A percentile compares a stretch with the other conserved stretches of the same genome.
phyloP scores from a whole-genome alignment of 2,797 vertebrate genomes.

The Fratercula arctica region DNA sequence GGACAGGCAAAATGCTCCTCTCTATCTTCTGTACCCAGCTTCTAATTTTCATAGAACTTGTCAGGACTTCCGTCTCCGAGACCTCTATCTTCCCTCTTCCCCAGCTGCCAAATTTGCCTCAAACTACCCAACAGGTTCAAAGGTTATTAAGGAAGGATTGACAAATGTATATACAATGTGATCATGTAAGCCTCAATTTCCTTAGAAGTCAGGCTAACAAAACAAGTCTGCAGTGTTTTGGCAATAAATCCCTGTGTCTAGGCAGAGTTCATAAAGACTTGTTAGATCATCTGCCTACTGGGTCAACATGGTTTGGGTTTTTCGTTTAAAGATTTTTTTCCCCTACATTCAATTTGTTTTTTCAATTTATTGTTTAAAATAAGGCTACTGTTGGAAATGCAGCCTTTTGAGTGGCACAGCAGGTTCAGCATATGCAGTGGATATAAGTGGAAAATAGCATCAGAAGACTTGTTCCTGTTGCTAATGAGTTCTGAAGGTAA shows the following conservation, averaged over 20 bases:
- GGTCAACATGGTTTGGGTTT: not conserved
- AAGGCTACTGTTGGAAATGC: not conserved
- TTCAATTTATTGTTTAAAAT: not conserved
- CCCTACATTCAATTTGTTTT: not conserved
- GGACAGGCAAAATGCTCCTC: not conserved
- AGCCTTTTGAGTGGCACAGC: not conserved
- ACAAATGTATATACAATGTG: not conserved
- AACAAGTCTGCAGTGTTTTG: not conserved
- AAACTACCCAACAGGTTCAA: not conserved
- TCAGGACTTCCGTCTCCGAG: not conserved
- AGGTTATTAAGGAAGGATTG: not conserved
- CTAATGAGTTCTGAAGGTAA: slow-evolving; percentile 54
- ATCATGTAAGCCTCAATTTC: not conserved
- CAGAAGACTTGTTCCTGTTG: slow-evolving; percentile 49
- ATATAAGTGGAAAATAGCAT: slow-evolving; percentile 50
- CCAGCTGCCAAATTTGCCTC: not conserved
- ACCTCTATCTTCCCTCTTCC: not conserved
- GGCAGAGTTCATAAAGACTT: not conserved
- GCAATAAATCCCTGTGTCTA: not conserved
- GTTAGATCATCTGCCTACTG: not conserved
- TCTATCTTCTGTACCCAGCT: not conserved
- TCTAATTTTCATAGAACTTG: not conserved
- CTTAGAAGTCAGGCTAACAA: not conserved
- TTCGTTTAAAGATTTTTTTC: not conserved
- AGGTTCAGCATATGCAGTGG: slow-evolving; percentile 28